A percentile compares a stretch with the other conserved stretches of the same genome.
Conservation (phyloP, 2,113 vertebrate genomes). For the Chionis minor region DNA sequence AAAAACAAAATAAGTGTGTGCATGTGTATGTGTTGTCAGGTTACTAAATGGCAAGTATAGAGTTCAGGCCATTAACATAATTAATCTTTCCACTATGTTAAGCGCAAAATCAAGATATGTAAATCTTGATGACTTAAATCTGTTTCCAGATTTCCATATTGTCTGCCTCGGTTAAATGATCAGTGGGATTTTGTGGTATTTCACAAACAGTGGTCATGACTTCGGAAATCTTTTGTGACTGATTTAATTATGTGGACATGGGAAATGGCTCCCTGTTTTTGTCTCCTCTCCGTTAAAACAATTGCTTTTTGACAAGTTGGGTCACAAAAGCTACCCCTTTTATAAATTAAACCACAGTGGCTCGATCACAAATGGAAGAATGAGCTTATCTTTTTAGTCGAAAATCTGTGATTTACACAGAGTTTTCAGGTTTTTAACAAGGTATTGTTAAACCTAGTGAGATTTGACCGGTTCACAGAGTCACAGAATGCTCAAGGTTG, state of each 20-base stretch:
- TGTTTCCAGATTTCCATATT: neutral
- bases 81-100: neutral
- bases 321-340: neutral
- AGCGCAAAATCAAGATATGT: neutral
- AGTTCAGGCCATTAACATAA: neutral
- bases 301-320: neutral
- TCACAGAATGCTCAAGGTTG: too few species aligned
- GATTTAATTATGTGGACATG: neutral
- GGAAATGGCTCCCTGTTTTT: neutral
- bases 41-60: neutral
- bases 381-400: neutral
- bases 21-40: neutral
- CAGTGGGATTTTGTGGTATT: neutral
- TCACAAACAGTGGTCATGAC: rapidly evolving
- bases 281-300: neutral
- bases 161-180: neutral
- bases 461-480: neutral
- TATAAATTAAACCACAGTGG: neutral
- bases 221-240: neutral
- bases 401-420: neutral
- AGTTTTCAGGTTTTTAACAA: neutral
- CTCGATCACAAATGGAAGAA: neutral
- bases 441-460: neutral
- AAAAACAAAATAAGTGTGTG: neutral
- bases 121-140: neutral